Conservation (phyloP, 2,888 invertebrate species). For the Eilema griseolum region DNA sequence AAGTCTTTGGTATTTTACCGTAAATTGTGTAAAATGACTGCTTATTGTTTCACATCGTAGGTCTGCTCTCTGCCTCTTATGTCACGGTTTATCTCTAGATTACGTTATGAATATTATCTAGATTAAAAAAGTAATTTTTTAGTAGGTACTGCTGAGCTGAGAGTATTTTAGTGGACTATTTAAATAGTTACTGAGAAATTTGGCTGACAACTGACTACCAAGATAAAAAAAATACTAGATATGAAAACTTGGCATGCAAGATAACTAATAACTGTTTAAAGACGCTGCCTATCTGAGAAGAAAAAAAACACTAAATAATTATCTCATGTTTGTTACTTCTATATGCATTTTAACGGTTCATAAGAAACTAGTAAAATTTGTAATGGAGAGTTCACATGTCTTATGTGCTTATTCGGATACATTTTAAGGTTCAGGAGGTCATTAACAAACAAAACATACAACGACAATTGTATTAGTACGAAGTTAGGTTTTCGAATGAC, state of each 20-base stretch:
- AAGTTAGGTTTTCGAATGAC: too few relatives aligned
- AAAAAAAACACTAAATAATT: too few relatives aligned
- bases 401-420: too few relatives aligned
- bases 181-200: neutral
- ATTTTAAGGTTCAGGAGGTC: neutral
- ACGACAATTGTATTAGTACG: too few relatives aligned
- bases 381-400: too few relatives aligned
- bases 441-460: neutral
- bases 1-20: conserved; percentile 16
- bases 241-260: neutral
- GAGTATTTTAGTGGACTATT: neutral
- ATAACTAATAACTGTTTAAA: neutral
- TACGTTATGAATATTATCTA: neutral
- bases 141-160: too few relatives aligned
- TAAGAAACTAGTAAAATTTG: too few relatives aligned
- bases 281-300: too few relatives aligned
- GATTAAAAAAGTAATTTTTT: neutral
- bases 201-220: neutral
- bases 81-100: neutral
- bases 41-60: conserved; percentile 6
- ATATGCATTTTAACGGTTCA: neutral
- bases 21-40: conserved; percentile 28
- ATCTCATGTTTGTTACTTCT: too few relatives aligned
- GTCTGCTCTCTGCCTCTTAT: neutral
- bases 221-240: neutral